Evolutionary conservation across 2,888 invertebrate genomes (phyloP).

Genomic region (Chirona hameri): DNA sequence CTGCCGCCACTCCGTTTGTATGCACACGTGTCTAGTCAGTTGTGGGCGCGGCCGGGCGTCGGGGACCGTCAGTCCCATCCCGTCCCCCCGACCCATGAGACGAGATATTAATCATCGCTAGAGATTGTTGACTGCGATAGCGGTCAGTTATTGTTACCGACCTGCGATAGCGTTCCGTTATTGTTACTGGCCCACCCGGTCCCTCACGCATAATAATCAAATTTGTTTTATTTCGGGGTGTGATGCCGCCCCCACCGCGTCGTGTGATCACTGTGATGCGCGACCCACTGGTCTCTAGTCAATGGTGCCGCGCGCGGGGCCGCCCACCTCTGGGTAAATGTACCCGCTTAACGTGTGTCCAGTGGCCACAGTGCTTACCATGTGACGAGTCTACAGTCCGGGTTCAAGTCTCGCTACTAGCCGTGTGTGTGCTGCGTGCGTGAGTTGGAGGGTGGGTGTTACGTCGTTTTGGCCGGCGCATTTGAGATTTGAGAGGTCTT

Average conservation of each 20-base stretch:
- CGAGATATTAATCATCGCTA: slow-evolving; percentile 11
- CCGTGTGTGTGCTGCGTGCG: not conserved
- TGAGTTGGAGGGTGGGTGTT: not conserved
- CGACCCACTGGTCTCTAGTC: not conserved
- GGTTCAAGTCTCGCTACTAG: no score
- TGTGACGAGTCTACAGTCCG: no score
- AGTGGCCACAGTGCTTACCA: not conserved
- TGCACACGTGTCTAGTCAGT: not conserved
- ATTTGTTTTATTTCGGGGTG: not conserved
- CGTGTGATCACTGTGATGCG: not conserved
- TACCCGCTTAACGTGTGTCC: not conserved
- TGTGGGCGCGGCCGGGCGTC: not conserved
- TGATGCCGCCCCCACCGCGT: not conserved
- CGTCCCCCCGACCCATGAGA: not conserved
- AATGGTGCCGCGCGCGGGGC: not conserved
- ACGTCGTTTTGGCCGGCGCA: not conserved
- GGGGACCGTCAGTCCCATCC: not conserved
- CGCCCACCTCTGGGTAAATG: not conserved
- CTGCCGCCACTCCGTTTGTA: not conserved
- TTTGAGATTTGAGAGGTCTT: not conserved
- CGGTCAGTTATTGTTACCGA: not conserved
- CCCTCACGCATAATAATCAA: slow-evolving; percentile 23
- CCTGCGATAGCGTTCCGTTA: not conserved
- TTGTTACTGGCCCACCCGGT: not conserved
- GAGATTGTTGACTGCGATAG: slow-evolving; percentile 24